A percentile compares a stretch with the other conserved stretches of the same genome.
phyloP scores from a whole-genome alignment of 2,888 invertebrate species.

The Ochropacha duplaris region DNA sequence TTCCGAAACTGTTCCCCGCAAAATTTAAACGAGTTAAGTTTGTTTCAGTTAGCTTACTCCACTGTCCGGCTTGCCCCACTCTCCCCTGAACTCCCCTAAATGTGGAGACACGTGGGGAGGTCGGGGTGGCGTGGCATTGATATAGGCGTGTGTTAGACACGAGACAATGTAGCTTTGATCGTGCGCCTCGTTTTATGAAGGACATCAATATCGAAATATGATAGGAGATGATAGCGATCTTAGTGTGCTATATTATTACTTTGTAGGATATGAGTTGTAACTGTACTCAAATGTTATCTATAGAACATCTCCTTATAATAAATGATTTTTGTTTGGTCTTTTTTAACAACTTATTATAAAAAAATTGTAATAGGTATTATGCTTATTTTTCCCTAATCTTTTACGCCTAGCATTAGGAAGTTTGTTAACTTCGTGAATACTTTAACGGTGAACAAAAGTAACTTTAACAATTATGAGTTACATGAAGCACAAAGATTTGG shows the following conservation, averaged over 20 bases:
- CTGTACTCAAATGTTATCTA: no score
- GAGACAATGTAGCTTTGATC: conserved; percentile 58
- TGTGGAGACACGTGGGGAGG: conserved; percentile 13
- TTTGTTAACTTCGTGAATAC: background rate
- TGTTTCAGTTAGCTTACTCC: conserved; percentile 72
- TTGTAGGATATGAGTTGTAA: no score
- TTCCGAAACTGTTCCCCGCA: conserved; percentile 58
- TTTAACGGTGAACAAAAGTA: background rate
- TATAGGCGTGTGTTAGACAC: conserved; percentile 61
- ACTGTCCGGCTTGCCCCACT: conserved; percentile 60
- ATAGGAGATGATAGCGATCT: background rate
- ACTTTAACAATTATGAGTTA: background rate
- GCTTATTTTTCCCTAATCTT: background rate
- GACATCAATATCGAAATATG: conserved; percentile 32
- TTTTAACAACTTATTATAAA: no score
- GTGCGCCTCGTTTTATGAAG: conserved; percentile 50
- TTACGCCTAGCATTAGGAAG: background rate
- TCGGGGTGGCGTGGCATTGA: conserved; percentile 47
- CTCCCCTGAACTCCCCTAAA: conserved; percentile 21
- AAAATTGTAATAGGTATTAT: no score
- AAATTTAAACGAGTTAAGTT: conserved; percentile 83
- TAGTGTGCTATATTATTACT: background rate
- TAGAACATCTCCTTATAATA: no score
- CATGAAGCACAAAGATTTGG: background rate
- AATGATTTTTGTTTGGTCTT: no score